Base-by-base conservation (phyloP, 2,113 vertebrate genomes). In the Promerops cafer region DNA sequence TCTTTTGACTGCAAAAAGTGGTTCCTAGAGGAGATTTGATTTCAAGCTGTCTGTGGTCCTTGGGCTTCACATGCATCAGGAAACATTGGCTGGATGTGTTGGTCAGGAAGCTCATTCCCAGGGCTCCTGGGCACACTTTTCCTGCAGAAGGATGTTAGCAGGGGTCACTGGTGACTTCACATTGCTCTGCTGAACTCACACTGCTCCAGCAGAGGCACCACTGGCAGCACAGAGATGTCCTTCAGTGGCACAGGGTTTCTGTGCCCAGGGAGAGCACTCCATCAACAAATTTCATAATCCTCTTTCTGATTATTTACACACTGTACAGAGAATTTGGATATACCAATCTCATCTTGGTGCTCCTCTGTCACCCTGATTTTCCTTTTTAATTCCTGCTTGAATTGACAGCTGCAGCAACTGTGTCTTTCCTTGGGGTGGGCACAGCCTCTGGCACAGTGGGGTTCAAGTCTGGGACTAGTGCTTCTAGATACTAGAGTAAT, bases 21-120 rank as follows among this genome's bases (percentile, higher is more conserved):
- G 71, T 91, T 95, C 81, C 83, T 88, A 78, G 66, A 95, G 75
- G 54, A 95, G 88, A 60, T 93, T 89, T 39, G 30, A 56, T 91
- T 94, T 91, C 90, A 89, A 8, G 65, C 60, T 89, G 42, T 84
- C 84, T 56, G 40, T 63, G 40, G 22, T 78, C 47, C 60, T 84
- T 75, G 47, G 69, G 16, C 81, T 93, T 88, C 49, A 3, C 50
- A 11, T n/a, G 90, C 22, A 31, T 47, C 13, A 35, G 84, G 79
- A 89, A 70, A 14, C 40, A 5, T 4, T 75, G 75, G 23, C 64
- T 87, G 50, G 42, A 26, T 71, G 68, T 83, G 28, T 27, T 45
- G 28, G n/a, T 27, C 37, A 54, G 83, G 68, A 69, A 50, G 31
- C 23, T 89, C 37, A 3, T 84, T 91, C 74, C 61, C 44, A 52